Evolutionary conservation across 2,113 vertebrate genomes (phyloP), one percentile per base, ranked within the genome.

Genomic region (Thunnus thynnus): DNA sequence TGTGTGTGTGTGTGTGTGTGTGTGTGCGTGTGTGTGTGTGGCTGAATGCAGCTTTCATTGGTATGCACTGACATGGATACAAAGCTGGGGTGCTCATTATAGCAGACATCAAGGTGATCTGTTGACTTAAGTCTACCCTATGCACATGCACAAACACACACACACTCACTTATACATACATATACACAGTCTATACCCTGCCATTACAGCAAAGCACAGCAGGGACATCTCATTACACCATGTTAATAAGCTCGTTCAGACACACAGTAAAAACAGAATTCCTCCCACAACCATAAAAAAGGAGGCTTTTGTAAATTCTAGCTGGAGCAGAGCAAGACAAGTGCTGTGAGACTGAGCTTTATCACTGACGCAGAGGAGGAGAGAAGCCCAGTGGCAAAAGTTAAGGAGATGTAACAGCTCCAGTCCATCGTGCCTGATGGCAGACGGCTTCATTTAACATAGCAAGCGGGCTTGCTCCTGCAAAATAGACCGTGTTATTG

Each of bases 401-500:
- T 91, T 83, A 86, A 86, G 72, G 32, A 54, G 80, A 86, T 69
- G 88, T 86, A 88, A 86, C 86, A 78, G 79, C 73, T 68, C 61
- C n/a, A 12, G 51, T 57, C 36, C 69, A 2, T 69, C 52, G 56
- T 7, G 70, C 14, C 82, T 73, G 86, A 90, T 84, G 86, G 84
- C 87, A 84, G 86, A 89, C 88, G 66, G 83, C 89, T 90, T 88
- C 82, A 86, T 88, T 74, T 82, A 85, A 58, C 81, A 51, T 56
- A 60, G 63, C 1, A 47, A 58, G 61, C 69, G 4, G 73, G 48
- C 72, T 65, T 1, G 51, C 8, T 41, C 74, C 78, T 32, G 71
- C 25, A 76, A 32, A 63, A 60, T 16, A 32, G 48, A 61, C 44
- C 2, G 20, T 41, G 88, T 80, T 60, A 82, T 82, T 62, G 73